Evolutionary conservation across 2,113 vertebrate species (phyloP).

Genomic region (Xenopus laevis): DNA sequence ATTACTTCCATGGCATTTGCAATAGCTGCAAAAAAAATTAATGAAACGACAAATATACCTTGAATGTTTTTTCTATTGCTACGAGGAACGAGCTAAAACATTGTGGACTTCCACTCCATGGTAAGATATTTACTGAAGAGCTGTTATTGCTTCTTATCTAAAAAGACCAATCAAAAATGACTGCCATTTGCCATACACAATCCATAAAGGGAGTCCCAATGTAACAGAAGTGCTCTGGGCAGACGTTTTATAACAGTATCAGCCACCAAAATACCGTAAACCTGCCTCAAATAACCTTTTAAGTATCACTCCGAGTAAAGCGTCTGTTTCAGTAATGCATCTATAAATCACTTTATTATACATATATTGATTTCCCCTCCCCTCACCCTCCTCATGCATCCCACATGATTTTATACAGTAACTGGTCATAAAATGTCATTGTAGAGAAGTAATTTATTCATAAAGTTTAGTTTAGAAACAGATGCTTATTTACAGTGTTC

Average conservation of each 20-base stretch:
- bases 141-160: constrained; percentile 44
- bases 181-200: constrained; percentile 53
- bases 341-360: constrained; percentile 53
- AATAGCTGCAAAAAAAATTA: too few species aligned
- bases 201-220: constrained; percentile 56
- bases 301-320: constrained; percentile 54
- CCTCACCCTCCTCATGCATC: constrained; percentile 11
- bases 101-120: background rate
- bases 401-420: constrained; percentile 18
- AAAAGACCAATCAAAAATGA: constrained; percentile 52
- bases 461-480: background rate
- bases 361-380: constrained; percentile 45
- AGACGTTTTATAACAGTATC: constrained; percentile 51
- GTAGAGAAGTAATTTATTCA: constrained; percentile 23
- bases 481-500: background rate
- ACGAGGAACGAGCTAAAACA: background rate
- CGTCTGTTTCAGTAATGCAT: constrained; percentile 49
- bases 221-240: constrained; percentile 56
- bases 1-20: too few species aligned
- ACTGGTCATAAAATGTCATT: constrained; percentile 30
- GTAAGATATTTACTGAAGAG: constrained; percentile 33
- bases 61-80: constrained; percentile 6
- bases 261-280: constrained; percentile 52
- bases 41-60: too few species aligned
- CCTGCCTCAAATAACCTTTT: constrained; percentile 56